Base-by-base conservation (phyloP, 2,888 invertebrate genomes). In the Tetanocera ferruginea region DNA sequence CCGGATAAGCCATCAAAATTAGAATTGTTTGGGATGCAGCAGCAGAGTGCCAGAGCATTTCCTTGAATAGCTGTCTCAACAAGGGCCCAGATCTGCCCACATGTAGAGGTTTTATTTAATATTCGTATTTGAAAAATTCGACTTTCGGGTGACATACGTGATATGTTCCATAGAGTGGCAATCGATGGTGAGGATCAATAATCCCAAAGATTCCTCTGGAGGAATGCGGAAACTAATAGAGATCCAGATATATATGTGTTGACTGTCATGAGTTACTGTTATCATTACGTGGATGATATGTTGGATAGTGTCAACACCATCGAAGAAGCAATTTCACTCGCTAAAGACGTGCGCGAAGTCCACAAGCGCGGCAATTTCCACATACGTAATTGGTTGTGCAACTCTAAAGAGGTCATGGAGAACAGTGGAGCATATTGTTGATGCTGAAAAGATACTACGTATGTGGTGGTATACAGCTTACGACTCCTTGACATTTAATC, bases 91-190 rank as follows among this genome's bases (percentile, higher is more conserved):
- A 87, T 72, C 60, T 28, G 31, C 77, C 82, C 86, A 3, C 25
- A 57, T n/a, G 19, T 51, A n/a, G 23, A 51, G 2, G 84, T 88
- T 0, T 76, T 89, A 52, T 82, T 87, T 79, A 83, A 86, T 2
- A 89, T 89, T 80, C 79, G 88, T 14, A 84, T 86, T 81, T 75
- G 83, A 31, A 78, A 60, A 66, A 78, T 87, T 17, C 87, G 85
- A 0, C 81, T 88, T 52, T 52, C 17, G 1, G 52, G 17, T 2
- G 52, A 52, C 52, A 52, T 52, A 1, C 2, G 19, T 2, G 52
- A 52, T 14, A 52, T 52, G 52, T 52, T 52, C 17, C 52, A 52
- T n/a, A 8, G 19, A 52, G 52, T 52, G n/a, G 17, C 80, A 66
- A 83, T 87, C 19, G 73, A 77, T 9, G 17, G 77, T 2, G 80